phyloP scores from a whole-genome alignment of 1,140 invertebrate genomes.

The Centruroides vittatus region DNA sequence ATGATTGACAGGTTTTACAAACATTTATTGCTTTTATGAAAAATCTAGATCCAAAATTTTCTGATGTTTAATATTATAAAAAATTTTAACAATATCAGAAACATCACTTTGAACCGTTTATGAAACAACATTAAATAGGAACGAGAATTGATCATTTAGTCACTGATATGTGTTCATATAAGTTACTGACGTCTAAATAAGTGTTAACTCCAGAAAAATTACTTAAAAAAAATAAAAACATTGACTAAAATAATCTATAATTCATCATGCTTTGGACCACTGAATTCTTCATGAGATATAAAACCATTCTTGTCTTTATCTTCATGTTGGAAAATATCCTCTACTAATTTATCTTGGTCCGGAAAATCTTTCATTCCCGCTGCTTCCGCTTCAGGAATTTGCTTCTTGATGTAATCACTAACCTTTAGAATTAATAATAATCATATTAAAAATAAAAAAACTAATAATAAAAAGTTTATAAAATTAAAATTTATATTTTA shows the following conservation, averaged over 20 bases:
- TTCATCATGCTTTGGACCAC: constrained; percentile 91
- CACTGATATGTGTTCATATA: no score
- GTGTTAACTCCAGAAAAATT: no score
- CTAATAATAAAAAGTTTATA: not conserved
- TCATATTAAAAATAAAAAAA: not conserved
- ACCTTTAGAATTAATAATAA: constrained; percentile 40
- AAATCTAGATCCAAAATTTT: no score
- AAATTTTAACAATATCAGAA: no score
- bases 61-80: no score
- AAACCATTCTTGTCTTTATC: constrained; percentile 89
- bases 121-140: no score
- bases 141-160: no score
- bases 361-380: constrained; percentile 63
- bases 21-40: no score
- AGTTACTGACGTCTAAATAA: no score
- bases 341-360: constrained; percentile 82
- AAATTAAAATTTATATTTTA: constrained; percentile 31
- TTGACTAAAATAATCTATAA: constrained; percentile 42
- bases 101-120: no score
- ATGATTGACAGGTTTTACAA: no score
- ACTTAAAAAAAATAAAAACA: not conserved
- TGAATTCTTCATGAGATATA: constrained; percentile 91
- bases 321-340: constrained; percentile 94
- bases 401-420: constrained; percentile 77
- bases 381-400: constrained; percentile 55